A percentile compares a stretch with the other conserved stretches of the same genome.
Evolutionary conservation across 2,797 vertebrate species (phyloP).

Genomic region (Pangasius djambal): DNA sequence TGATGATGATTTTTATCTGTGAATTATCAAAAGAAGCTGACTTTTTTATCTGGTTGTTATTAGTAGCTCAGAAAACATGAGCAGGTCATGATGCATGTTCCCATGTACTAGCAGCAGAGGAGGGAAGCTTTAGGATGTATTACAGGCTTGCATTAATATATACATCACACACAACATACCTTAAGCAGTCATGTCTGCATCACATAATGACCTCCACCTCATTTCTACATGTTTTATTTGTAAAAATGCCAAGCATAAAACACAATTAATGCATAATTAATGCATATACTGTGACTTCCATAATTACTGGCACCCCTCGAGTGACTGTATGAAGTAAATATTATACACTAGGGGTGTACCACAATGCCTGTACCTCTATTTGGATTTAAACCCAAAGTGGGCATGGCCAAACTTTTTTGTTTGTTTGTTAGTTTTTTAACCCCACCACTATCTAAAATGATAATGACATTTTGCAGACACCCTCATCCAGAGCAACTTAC

Average conservation of each 20-base stretch:
- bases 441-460: too few species aligned
- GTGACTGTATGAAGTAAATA: neutral
- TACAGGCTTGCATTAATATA: constrained; percentile 6
- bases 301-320: neutral
- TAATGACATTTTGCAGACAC: too few species aligned
- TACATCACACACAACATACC: neutral
- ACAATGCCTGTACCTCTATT: neutral
- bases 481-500: too few species aligned
- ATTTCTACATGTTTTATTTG: neutral
- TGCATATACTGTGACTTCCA: neutral
- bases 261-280: neutral
- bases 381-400: neutral
- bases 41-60: neutral
- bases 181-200: neutral
- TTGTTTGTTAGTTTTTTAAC: neutral
- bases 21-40: neutral
- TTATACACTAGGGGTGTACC: neutral
- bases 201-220: neutral
- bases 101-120: neutral
- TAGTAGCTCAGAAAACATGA: neutral
- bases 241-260: neutral
- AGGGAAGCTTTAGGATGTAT: neutral
- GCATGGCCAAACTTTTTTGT: neutral
- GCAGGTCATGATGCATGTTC: neutral
- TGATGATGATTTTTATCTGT: neutral